Base-by-base conservation (phyloP, 2,888 invertebrate genomes). In the Chrysolina oricalcia region DNA sequence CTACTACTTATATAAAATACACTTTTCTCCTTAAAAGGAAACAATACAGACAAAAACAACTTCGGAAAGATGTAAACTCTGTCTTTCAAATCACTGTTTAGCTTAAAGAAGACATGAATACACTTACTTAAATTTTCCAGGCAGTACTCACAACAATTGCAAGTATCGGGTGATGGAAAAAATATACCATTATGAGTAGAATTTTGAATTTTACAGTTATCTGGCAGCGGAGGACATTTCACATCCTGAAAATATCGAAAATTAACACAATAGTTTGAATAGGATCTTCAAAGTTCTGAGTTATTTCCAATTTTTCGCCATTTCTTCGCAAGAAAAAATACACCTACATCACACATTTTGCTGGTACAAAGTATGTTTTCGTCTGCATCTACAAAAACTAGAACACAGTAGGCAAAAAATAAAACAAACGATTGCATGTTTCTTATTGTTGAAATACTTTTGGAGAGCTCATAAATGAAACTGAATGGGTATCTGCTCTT, bases 121-220 rank as follows among this genome's bases (percentile, higher is more conserved):
- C 5, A 83, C 84, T 85, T 88, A 92, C 92, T 87, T 80, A 91
- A 89, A 79, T 91, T 89, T 3, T 90, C 90, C 59, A 93, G 83
- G 78, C 93, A 93, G 85, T 89, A 92, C 0, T 91, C 87, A 78
- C 93, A 93, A 84, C 93, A 93, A 84, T 92, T 93, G 85, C 93
- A 93, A 0, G 90, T 84, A 0, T 91, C 91, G 0, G 92, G 91
- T 0, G 91, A 92, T 0, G 90, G 90, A 77, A 93, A 84, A 80
- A 86, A 87, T 43, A 91, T 74, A 0, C 93, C 93, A 46, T 88
- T 88, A 82, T 91, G 90, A 0, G 92, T 92, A 0, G 89, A 88
- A 81, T 92, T 93, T 87, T 91, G 91, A 78, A 89, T 89, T 15
- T 82, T 69, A 82, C 93, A 93, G 35, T 90, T 88, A 0, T 82